Evolutionary conservation across 2,113 vertebrate species (phyloP), one percentile per base, ranked within the genome.

Genomic region (Cebus imitator): DNA sequence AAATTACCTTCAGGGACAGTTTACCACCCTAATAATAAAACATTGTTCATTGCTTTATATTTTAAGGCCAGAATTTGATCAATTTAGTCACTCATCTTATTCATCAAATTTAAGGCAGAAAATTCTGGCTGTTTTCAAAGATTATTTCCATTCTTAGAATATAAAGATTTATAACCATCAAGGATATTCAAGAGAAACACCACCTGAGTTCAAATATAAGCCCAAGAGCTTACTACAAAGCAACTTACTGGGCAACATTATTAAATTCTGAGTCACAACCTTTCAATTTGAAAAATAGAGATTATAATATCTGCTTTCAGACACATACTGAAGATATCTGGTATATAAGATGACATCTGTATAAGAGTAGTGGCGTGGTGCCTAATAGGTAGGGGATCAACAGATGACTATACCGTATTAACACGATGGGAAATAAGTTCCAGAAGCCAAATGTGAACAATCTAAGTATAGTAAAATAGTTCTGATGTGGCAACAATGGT

Each of bases 1-100:
- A n/a, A 97, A 94, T 92, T 92, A 84, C 35, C 80, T 96, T 93
- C 57, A 81, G 88, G 72, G 78, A 96, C 64, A 95, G 37, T 95
- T 95, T 92, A 84, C 45, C 4, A 87, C 66, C 48, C 45, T 93
- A 89, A 91, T 57, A 94, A 81, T 90, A 92, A 94, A 87, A 92
- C 50, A 90, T 64, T 37, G 84, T 80, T 95, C 90, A 87, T 40
- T 95, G 70, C 43, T 96, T 96, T 92, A 81, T 88, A 95, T 90
- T 94, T 97, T 92, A 88, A 87, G n/a, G 58, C 20, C 87, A 94
- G 30, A 17, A 78, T 85, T 83, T 96, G 68, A 92, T 95, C 83
- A 92, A 88, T 78, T 90, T 94, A 91, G 32, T 91, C 25, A 55
- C 16, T 52, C 61, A 78, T 55, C 37, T 91, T 89, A 82, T 79